phyloP scores from a whole-genome alignment of 2,113 vertebrate species.

The Toxotes jaculatrix region DNA sequence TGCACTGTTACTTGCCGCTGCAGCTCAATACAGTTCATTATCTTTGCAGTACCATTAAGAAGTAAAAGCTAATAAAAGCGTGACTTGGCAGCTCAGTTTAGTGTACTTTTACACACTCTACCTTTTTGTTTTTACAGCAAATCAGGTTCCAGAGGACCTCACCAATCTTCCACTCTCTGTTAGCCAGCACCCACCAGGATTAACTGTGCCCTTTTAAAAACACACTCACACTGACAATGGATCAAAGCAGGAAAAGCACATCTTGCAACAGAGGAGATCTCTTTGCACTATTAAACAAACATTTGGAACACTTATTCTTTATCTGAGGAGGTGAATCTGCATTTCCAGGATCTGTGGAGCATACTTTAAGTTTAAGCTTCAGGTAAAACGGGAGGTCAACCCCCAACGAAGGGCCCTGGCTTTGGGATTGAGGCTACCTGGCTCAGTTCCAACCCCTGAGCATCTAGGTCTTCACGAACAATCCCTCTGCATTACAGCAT shows the following conservation, averaged over 20 bases:
- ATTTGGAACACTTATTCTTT: slow-evolving; percentile 73
- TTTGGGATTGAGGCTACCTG: slow-evolving; percentile 57
- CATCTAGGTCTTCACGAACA: slow-evolving; percentile 49
- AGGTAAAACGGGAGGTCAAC: slow-evolving; percentile 20
- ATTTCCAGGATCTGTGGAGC: slow-evolving; percentile 54
- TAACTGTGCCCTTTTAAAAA: slow-evolving; percentile 45
- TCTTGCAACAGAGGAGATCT: slow-evolving; percentile 36
- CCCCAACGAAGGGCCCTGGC: slow-evolving; percentile 41
- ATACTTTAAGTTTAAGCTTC: slow-evolving; percentile 21
- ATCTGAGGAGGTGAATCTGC: slow-evolving; percentile 65
- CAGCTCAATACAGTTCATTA: slow-evolving; percentile 36
- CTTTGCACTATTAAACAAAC: slow-evolving; percentile 61
- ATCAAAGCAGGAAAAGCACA: slow-evolving; percentile 37
- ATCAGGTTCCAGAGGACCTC: slow-evolving; percentile 13
- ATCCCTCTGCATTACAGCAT: slow-evolving; percentile 49
- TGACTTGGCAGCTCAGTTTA: slow-evolving; percentile 39
- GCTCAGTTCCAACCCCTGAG: slow-evolving; percentile 41
- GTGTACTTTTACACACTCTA: slow-evolving; percentile 44
- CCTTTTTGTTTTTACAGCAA: slow-evolving; percentile 43
- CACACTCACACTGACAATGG: slow-evolving; percentile 5
- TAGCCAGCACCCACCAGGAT: slow-evolving; percentile 24
- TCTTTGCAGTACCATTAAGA: slow-evolving; percentile 27
- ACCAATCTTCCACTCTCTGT: slow-evolving; percentile 24
- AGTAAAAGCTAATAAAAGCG: slow-evolving; percentile 48
- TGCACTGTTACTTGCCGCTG: slow-evolving; percentile 5